phyloP scores from a whole-genome alignment of 2,797 vertebrate species.

The Cynodonichthys magdalenae region DNA sequence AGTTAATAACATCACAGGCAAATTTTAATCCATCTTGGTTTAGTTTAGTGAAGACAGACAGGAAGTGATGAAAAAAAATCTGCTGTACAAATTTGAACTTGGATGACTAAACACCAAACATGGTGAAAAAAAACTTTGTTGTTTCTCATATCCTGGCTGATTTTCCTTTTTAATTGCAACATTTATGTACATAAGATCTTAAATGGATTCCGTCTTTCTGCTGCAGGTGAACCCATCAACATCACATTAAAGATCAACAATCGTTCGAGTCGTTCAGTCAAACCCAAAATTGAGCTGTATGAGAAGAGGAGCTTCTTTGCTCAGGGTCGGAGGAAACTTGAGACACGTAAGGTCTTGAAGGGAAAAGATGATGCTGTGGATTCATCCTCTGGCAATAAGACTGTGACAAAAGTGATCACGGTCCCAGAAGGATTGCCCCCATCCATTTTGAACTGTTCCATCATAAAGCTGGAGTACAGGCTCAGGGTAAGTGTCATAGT shows the following conservation, averaged over 20 bases:
- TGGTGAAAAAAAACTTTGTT: neutral
- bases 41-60: neutral
- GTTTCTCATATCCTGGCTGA: neutral
- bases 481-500: conserved; percentile 81
- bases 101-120: too few relatives aligned
- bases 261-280: conserved; percentile 50
- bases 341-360: conserved; percentile 39
- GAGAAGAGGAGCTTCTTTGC: conserved; percentile 66
- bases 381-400: conserved; percentile 20
- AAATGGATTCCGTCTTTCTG: neutral
- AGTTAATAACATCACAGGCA: too few relatives aligned
- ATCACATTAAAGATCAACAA: conserved; percentile 55
- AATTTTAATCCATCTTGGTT: too few relatives aligned
- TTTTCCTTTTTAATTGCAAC: accelerated
- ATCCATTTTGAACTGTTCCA: conserved; percentile 72
- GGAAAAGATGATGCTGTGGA: conserved; percentile 45
- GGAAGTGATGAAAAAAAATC: neutral
- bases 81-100: neutral
- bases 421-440: conserved; percentile 55
- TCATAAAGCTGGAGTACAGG: conserved; percentile 73
- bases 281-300: conserved; percentile 64
- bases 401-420: conserved; percentile 47
- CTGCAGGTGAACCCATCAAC: conserved; percentile 46
- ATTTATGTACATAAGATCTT: neutral
- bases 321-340: conserved; percentile 47